A percentile compares a stretch with the other conserved stretches of the same genome.
Conservation (phyloP, 2,113 vertebrate species). For the Salvator merianae region DNA sequence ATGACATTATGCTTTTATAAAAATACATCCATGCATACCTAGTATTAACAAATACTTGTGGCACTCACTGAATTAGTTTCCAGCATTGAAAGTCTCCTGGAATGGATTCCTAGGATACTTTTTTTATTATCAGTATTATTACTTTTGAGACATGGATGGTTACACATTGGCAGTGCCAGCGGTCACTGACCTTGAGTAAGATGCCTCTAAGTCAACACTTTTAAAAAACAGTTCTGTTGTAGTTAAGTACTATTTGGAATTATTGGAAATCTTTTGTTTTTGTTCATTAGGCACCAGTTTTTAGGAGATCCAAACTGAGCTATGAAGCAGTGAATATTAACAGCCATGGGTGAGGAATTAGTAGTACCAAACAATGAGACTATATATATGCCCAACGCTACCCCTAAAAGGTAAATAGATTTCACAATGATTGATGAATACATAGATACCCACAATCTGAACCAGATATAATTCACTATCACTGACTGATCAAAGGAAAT, state of each 20-base stretch:
- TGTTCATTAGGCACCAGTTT: constrained; percentile 38
- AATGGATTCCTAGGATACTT: not conserved
- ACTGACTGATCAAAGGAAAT: constrained; percentile 3
- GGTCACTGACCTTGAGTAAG: constrained; percentile 23
- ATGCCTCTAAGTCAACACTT: constrained; percentile 23
- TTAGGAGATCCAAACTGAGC: not conserved
- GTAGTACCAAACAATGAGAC: not conserved
- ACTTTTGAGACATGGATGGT: not conserved
- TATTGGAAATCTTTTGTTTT: not conserved
- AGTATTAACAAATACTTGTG: not conserved
- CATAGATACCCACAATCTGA: constrained; percentile 12
- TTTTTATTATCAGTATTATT: constrained; percentile 9
- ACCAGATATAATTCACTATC: constrained; percentile 7
- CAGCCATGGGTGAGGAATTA: constrained; percentile 11
- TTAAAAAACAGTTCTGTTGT: not conserved
- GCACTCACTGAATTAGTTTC: constrained; percentile 32
- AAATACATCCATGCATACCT: constrained; percentile 43
- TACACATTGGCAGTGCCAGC: constrained; percentile 24
- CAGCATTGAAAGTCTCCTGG: constrained; percentile 7
- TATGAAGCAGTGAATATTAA: not conserved
- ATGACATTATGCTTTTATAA: constrained; percentile 1
- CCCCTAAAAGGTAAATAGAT: not conserved
- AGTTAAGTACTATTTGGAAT: not conserved
- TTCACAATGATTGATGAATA: not conserved
- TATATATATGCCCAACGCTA: not conserved